These are phyloP conservation scores for Oncopodura yosiiana DNA, from an alignment of 1,140 invertebrate species.

Conservation along the genomic window DNA sequence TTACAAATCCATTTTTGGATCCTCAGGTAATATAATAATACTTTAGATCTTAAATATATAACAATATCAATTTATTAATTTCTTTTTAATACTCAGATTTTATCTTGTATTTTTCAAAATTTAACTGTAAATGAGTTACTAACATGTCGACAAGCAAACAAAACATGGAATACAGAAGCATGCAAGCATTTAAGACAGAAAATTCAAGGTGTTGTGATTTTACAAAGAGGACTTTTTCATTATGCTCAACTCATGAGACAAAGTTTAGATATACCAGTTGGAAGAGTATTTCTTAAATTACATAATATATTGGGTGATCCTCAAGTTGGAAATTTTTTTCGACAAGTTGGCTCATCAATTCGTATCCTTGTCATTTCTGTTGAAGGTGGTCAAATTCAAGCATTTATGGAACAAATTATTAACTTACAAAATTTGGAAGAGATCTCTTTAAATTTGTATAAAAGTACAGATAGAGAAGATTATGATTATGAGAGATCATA, in stretches of 20 bases:
- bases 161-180: constrained; percentile 12
- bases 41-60: too few relatives aligned
- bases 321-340: constrained; percentile 2
- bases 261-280: constrained; percentile 21
- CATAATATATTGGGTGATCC: constrained; percentile 3
- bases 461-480: constrained; percentile 1
- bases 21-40: too few relatives aligned
- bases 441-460: constrained; percentile 14
- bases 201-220: constrained; percentile 16
- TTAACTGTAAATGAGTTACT: constrained; percentile 13
- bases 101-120: constrained; percentile 1
- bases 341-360: constrained; percentile 10
- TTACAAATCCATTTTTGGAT: too few relatives aligned
- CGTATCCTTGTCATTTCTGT: constrained; percentile 7
- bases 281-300: constrained; percentile 19
- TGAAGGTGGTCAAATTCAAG: constrained; percentile 7
- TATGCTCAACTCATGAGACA: constrained; percentile 17
- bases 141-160: constrained; percentile 1
- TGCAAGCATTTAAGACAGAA: constrained; percentile 8
- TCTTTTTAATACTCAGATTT: too few relatives aligned
- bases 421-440: constrained; percentile 13
- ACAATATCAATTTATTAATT: too few relatives aligned
- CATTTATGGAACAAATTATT: background rate
- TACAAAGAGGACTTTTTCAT: constrained; percentile 17
- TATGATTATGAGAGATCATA: too few relatives aligned